These are phyloP conservation scores for Chelidonichthys spinosus DNA, from an alignment of 2,797 vertebrate genomes.

Conservation along the genomic window DNA sequence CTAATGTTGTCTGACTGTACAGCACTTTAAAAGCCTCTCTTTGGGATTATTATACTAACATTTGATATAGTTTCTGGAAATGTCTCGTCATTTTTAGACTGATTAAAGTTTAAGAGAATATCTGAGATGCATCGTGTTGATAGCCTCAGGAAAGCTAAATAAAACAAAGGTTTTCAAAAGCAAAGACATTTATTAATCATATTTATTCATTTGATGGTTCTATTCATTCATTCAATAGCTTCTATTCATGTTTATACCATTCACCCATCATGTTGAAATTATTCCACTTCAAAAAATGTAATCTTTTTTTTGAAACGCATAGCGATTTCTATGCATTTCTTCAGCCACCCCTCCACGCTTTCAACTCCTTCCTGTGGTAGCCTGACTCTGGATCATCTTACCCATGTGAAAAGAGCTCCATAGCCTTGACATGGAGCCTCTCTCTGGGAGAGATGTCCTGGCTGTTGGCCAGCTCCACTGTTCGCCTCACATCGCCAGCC, in stretches of 20 bases:
- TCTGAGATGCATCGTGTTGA: too few relatives aligned
- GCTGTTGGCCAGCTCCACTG: slow-evolving; percentile 81
- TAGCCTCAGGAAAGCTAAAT: too few relatives aligned
- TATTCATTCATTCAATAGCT: too few relatives aligned
- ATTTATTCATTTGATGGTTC: not conserved
- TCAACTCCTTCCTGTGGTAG: slow-evolving; percentile 71
- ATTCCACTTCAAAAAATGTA: not conserved
- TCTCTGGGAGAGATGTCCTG: slow-evolving; percentile 89
- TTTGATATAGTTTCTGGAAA: not conserved
- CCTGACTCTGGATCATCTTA: slow-evolving; percentile 78
- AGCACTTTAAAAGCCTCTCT: slow-evolving; percentile 11
- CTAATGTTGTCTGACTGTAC: slow-evolving; percentile 10
- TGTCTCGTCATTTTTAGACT: too few relatives aligned
- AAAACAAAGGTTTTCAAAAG: too few relatives aligned
- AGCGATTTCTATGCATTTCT: not conserved
- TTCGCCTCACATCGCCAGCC: slow-evolving; percentile 80
- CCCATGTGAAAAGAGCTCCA: slow-evolving; percentile 91
- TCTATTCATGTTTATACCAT: not conserved
- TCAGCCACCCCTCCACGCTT: too few relatives aligned
- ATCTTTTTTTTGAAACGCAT: not conserved
- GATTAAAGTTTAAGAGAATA: too few relatives aligned
- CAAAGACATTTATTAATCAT: too few relatives aligned
- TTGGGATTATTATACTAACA: not conserved
- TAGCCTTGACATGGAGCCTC: slow-evolving; percentile 87
- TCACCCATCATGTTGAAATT: not conserved